phyloP scores from a whole-genome alignment of 2,113 vertebrate species.

The Myiagra hebetior region DNA sequence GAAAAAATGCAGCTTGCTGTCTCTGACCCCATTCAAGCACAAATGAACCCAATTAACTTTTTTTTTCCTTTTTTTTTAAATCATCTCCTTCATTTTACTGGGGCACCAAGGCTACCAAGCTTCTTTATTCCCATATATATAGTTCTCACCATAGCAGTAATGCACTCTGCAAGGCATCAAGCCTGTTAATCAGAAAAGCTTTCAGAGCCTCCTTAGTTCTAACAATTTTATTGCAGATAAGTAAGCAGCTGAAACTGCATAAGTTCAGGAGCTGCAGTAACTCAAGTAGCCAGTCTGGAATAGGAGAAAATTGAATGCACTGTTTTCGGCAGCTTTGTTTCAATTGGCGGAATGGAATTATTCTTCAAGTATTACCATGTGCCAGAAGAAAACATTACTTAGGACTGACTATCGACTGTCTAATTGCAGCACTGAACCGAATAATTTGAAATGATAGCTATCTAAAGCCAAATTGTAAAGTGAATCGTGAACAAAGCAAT shows the following conservation, averaged over 20 bases:
- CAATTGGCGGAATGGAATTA: background rate
- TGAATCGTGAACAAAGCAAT: slow-evolving; percentile 25
- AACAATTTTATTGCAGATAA: slow-evolving; percentile 18
- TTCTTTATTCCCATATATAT: background rate
- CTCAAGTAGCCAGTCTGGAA: background rate
- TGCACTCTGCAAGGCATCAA: background rate
- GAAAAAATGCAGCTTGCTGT: background rate
- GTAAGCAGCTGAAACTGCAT: background rate
- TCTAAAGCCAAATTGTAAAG: slow-evolving; percentile 24
- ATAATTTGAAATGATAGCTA: slow-evolving; percentile 41
- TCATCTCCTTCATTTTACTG: background rate
- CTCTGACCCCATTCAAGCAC: background rate
- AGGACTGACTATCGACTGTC: background rate
- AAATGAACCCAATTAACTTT: background rate
- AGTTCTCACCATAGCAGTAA: background rate
- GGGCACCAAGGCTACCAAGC: background rate
- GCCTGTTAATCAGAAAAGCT: slow-evolving; percentile 18
- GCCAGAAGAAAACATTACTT: slow-evolving; percentile 20
- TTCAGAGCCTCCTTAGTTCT: slow-evolving; percentile 4
- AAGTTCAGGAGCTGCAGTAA: slow-evolving; percentile 9
- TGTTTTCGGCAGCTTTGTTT: background rate
- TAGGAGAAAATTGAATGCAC: slow-evolving; percentile 4
- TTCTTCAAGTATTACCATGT: background rate
- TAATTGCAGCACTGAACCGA: slow-evolving; percentile 23
- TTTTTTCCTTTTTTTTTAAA: background rate